Base-by-base conservation (phyloP, 1,140 invertebrate species). In the Brachionus paranguensis region DNA sequence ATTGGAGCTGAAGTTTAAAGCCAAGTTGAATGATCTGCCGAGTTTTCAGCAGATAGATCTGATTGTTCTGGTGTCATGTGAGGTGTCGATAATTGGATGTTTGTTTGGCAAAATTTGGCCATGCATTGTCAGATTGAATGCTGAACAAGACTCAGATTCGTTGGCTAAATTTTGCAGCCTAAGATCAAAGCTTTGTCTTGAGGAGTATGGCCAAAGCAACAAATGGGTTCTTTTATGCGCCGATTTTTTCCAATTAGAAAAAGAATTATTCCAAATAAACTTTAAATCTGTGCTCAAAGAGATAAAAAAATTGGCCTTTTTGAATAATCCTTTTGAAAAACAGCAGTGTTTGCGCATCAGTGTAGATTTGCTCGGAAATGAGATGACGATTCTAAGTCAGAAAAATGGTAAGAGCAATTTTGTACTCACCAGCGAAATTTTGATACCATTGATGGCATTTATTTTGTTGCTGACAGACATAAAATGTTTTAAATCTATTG, bases 271-370 rank as follows among this genome's bases (percentile, higher is more conserved):
- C 14, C 3, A 33, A 4, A 65, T 81, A n/a, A 27, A 81, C 41
- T 81, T 81, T 64, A 68, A 60, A 33, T n/a, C 17, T 45, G 41
- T 81, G 33, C 12, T 81, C 8, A 60, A 68, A 20, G 78, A 81
- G 29, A 24, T 81, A 47, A 60, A 81, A 10, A 81, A 64, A 64
- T 20, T 81, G 37, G 37, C 37, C 14, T 68, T 17, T 17, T 45
- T 64, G 37, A 81, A 81, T 33, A 81, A 60, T 29, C 78, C 78
- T 1, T 64, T 81, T 64, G 78, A 81, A 33, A 60, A 43, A 68
- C 29, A 64, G 11, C 37, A 64, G 14, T 81, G 50, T 2, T 64
- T 81, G 11, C 55, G 33, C 7, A 6, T 45, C 5, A 47, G 24
- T 12, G 37, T 43, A 41, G 78, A 81, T 29, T 64, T 81, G 24